Conservation (phyloP, 2,888 invertebrate genomes). For the Mechanitis messenoides region DNA sequence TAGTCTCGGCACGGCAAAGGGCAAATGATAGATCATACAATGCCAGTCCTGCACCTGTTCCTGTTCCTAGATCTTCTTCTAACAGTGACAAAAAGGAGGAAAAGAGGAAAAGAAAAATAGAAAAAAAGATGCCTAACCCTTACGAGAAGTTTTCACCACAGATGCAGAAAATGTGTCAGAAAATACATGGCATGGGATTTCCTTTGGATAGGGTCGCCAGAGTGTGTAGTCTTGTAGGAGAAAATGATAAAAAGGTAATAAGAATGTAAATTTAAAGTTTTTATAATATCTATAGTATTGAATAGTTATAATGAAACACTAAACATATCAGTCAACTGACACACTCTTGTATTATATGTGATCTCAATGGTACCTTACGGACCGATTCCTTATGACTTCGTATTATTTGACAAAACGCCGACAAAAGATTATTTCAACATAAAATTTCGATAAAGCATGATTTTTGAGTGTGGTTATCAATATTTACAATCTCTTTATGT, state of each 20-base stretch:
- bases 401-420: no score
- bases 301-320: no score
- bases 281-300: no score
- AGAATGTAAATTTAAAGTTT: not conserved
- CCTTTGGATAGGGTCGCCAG: conserved; percentile 86
- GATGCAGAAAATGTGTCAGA: conserved; percentile 81
- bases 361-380: no score
- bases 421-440: no score
- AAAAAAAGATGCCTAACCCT: conserved; percentile 55
- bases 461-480: no score
- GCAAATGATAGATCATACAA: conserved; percentile 71
- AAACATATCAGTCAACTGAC: no score
- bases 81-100: conserved; percentile 44
- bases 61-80: conserved; percentile 38
- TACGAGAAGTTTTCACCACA: conserved; percentile 64
- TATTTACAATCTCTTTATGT: no score
- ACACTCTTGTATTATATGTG: no score
- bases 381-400: no score
- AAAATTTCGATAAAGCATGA: no score
- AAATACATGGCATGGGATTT: conserved; percentile 92
- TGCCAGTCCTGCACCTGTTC: conserved; percentile 67
- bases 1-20: conserved; percentile 66
- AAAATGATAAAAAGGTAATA: conserved; percentile 88
- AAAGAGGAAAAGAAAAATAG: conserved; percentile 46
- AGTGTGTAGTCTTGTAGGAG: conserved; percentile 85